Evolutionary conservation across 2,797 vertebrate species (phyloP).

Genomic region (Parotocinclus haroldoi): DNA sequence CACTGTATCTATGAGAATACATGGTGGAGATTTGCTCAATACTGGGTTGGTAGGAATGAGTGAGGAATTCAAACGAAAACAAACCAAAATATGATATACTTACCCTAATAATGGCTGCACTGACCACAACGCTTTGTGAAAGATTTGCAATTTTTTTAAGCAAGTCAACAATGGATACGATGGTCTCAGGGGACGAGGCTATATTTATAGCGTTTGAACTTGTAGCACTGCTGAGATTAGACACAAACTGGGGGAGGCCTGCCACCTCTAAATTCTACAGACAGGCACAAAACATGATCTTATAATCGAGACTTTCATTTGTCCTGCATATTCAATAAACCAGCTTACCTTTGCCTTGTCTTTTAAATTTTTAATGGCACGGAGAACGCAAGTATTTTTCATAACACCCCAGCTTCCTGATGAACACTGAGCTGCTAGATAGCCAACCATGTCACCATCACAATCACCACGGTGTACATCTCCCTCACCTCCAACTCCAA

Average conservation of each 20-base stretch:
- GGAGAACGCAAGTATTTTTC: conserved; percentile 11
- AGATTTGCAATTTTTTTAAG: conserved; percentile 63
- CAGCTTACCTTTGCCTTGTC: conserved; percentile 7
- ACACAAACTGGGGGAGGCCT: conserved; percentile 52
- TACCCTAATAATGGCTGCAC: conserved; percentile 49
- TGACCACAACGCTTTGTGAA: conserved; percentile 1
- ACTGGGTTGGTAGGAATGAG: too few relatives aligned
- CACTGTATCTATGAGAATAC: too few relatives aligned
- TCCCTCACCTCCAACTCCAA: conserved; percentile 15
- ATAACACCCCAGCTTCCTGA: neutral
- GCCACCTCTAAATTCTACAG: conserved; percentile 45
- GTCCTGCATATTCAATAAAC: neutral
- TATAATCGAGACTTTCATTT: neutral
- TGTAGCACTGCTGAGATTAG: conserved; percentile 33
- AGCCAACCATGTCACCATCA: neutral
- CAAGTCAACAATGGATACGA: conserved; percentile 70
- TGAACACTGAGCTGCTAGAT: neutral
- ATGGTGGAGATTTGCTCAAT: too few relatives aligned
- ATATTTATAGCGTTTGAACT: conserved; percentile 7
- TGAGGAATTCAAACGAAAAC: too few relatives aligned
- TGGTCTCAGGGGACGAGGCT: conserved; percentile 57
- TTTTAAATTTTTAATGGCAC: neutral
- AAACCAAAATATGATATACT: neutral
- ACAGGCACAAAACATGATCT: neutral
- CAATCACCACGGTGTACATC: neutral